Conservation (phyloP, 1,140 invertebrate species). For the Conus ventricosus region DNA sequence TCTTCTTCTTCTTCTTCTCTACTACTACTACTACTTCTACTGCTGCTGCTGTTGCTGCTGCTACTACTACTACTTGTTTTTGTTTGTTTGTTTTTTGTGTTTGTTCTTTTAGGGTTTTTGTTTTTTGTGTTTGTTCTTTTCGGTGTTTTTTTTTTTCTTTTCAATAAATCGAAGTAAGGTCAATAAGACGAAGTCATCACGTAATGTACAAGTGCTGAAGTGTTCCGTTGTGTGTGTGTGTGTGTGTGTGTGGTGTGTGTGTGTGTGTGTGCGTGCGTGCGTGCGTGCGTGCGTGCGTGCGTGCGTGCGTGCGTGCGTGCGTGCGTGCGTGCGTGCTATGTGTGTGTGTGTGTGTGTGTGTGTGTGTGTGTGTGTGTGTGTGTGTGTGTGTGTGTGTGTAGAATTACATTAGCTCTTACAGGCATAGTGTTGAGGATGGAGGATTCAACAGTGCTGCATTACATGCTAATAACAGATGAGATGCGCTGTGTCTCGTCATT, state of each 20-base stretch:
- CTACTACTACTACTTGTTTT: neutral
- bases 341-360: constrained; percentile 12
- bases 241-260: constrained; percentile 19
- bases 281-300: neutral
- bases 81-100: neutral
- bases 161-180: too few relatives aligned
- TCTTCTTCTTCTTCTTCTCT: neutral
- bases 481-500: too few relatives aligned
- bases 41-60: neutral
- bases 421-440: too few relatives aligned
- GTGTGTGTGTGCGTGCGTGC: neutral
- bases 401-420: too few relatives aligned
- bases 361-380: constrained; percentile 22
- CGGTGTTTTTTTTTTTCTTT: too few relatives aligned
- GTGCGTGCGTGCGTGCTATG: neutral
- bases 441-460: too few relatives aligned
- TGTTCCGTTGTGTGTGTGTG: neutral
- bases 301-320: neutral
- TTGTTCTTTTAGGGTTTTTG: too few relatives aligned
- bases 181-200: too few relatives aligned
- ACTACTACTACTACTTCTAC: neutral
- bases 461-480: too few relatives aligned
- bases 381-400: neutral
- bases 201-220: too few relatives aligned
- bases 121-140: neutral